Base-by-base conservation (phyloP, 2,113 vertebrate species). In the Aramus guarauna region DNA sequence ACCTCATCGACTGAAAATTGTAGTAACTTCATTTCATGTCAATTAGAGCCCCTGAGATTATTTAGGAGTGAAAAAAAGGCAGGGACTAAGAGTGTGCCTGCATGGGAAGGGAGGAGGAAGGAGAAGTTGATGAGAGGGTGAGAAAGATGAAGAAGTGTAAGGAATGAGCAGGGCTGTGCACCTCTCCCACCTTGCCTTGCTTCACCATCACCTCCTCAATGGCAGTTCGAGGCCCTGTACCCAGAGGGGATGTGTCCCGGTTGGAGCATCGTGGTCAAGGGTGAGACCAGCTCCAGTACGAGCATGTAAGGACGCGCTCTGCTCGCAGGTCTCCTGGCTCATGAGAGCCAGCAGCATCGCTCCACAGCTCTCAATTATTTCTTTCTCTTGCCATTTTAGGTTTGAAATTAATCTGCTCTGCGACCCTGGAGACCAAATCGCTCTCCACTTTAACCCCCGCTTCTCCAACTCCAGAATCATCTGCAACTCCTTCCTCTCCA, bases 341-440 rank as follows among this genome's bases (percentile, higher is more conserved):
- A 0, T 2, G 0, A 17, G 19, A 73, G 34, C 62, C 74, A 37
- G 79, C 18, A 60, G 26, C 30, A 16, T 16, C 1, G 0, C 69
- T 64, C 9, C 52, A 6, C 1, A 1, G 29, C 47, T 58, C 73
- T 41, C 55, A 32, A 55, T 21, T 64, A 5, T 56, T 60, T 60
- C 37, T 27, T 56, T 67, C 66, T 91, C 50, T 95, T n/a, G 0
- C 81, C 36, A 5, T 63, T 29, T 66, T 37, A 99, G 98, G 97
- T 98, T 99, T 95, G 98, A 99, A 95, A 98, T 98, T 66, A 98
- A 99, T 96, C 98, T 99, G 91, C 72, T 99, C 60, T 98, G 94
- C 3, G 98, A 98, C 22, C 75, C 82, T 0, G 98, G 98, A 41
- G 98, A 98, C 81, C 97, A 96, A 87, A 98, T 98, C 0, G 98